Percentiles rank a stretch among this genome's conserved stretches.
Conservation (phyloP, 2,888 invertebrate species). For the Morpho deidamia region DNA sequence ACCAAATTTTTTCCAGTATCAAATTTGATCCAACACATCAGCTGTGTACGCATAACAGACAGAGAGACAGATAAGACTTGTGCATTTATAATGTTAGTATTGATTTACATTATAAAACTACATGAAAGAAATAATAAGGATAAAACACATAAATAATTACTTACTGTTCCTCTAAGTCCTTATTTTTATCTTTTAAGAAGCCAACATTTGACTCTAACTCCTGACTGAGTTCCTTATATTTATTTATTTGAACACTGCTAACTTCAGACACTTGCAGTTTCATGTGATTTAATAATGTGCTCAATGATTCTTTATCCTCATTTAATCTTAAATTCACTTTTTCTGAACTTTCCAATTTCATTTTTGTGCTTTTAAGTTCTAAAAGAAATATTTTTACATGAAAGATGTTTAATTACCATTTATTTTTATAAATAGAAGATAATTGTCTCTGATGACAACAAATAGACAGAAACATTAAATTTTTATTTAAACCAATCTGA, state of each 20-base stretch:
- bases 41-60: no score
- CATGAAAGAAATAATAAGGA: no score
- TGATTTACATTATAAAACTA: no score
- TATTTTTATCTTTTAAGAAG: slow-evolving; percentile 40
- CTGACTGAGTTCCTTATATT: slow-evolving; percentile 39
- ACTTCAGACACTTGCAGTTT: slow-evolving; percentile 41
- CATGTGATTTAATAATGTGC: slow-evolving; percentile 41
- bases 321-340: slow-evolving; percentile 28
- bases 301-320: slow-evolving; percentile 41
- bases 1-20: no score
- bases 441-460: no score
- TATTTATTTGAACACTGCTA: slow-evolving; percentile 36
- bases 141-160: slow-evolving; percentile 6
- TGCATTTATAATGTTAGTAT: no score
- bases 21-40: no score
- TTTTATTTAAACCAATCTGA: no score
- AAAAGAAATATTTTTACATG: slow-evolving; percentile 14
- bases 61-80: no score
- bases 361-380: slow-evolving; percentile 41
- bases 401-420: no score
- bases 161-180: slow-evolving; percentile 53
- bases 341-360: slow-evolving; percentile 35
- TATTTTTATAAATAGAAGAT: no score
- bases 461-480: no score
- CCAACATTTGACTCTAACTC: slow-evolving; percentile 39